phyloP scores from a whole-genome alignment of 92 coral and sea anemone species.

The Palythoa heliodiscus region DNA sequence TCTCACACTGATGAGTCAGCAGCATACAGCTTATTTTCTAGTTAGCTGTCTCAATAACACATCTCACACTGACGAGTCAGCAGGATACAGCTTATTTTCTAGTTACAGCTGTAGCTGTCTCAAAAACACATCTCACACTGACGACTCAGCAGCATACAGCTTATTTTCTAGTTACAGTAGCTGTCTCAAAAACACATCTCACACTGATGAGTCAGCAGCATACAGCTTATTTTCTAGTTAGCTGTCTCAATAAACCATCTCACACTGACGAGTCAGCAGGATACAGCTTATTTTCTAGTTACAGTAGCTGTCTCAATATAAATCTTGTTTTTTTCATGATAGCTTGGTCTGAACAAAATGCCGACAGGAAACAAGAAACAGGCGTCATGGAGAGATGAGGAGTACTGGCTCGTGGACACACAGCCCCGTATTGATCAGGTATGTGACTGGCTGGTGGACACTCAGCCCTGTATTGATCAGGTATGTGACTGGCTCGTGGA shows the following conservation, averaged over 20 bases:
- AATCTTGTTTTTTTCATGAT: background rate
- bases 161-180: background rate
- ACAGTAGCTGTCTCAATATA: background rate
- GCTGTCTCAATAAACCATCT: background rate
- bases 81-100: background rate
- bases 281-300: background rate
- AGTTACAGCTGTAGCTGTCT: no score
- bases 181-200: no score
- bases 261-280: no score
- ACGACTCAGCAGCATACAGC: no score
- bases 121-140: no score
- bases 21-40: background rate
- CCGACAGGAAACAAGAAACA: conserved; percentile 42
- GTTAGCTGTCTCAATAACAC: background rate
- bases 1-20: no score
- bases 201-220: no score
- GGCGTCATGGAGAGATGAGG: conserved; percentile 68
- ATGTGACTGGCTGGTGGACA: background rate
- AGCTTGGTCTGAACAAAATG: conserved; percentile 20
- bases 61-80: no score
- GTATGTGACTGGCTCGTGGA: no score
- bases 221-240: background rate
- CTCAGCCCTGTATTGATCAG: background rate
- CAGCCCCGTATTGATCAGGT: conserved; percentile 78
- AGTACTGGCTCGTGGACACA: conserved; percentile 68